Conservation (phyloP, 1,140 invertebrate genomes). For the Parapsyche elsis region DNA sequence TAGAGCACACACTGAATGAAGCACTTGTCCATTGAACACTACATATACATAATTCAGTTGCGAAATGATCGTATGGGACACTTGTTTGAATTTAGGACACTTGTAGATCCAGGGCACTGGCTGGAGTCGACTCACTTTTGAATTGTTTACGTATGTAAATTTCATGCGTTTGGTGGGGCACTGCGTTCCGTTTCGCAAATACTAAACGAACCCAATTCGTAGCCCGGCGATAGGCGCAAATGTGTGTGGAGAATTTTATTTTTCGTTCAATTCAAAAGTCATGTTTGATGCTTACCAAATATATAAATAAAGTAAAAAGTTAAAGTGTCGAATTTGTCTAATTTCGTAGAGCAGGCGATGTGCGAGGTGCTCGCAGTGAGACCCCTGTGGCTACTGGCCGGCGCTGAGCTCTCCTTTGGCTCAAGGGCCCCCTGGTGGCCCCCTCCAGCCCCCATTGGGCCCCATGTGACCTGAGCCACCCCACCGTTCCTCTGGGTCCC, state of each 20-base stretch:
- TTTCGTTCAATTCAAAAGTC: background rate
- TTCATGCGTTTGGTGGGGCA: too few species aligned
- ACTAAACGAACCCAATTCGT: too few species aligned
- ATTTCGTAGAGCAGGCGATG: conserved; percentile 48
- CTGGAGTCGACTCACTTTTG: too few species aligned
- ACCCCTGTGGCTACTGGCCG: conserved; percentile 53
- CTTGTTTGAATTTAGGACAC: too few species aligned
- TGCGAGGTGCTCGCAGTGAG: conserved; percentile 50
- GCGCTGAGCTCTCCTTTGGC: conserved; percentile 42
- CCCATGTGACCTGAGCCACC: conserved; percentile 54
- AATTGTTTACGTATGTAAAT: too few species aligned
- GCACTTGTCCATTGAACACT: background rate
- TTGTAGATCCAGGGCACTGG: too few species aligned
- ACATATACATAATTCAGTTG: background rate
- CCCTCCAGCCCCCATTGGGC: conserved; percentile 45
- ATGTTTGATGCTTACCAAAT: conserved; percentile 61
- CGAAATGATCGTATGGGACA: too few species aligned
- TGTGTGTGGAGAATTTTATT: too few species aligned
- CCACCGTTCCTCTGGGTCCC: conserved; percentile 51
- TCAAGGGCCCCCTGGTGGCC: conserved; percentile 46
- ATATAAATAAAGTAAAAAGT: conserved; percentile 53
- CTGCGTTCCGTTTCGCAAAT: too few species aligned
- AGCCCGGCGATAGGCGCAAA: too few species aligned
- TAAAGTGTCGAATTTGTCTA: conserved; percentile 45
- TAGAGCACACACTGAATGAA: background rate